Percentiles rank a stretch among this genome's conserved stretches.
These are phyloP conservation scores for Cryptocephalus moraei DNA, from an alignment of 2,888 invertebrate species.

Conservation along the genomic window DNA sequence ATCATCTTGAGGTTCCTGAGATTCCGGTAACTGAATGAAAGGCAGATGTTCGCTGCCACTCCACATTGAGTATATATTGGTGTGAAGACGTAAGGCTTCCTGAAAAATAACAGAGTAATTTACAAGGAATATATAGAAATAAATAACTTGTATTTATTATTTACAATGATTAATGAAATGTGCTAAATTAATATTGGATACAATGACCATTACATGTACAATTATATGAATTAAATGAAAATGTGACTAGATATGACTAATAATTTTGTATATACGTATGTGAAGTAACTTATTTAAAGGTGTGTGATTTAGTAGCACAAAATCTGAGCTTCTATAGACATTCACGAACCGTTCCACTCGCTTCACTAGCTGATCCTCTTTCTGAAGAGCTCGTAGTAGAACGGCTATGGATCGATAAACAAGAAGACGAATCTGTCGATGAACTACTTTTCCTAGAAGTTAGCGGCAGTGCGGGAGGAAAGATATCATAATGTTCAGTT, in stretches of 20 bases:
- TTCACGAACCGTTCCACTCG: conserved; percentile 35
- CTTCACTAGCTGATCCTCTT: conserved; percentile 37
- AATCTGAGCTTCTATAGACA: too few species aligned
- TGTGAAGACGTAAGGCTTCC: conserved; percentile 36
- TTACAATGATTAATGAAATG: too few species aligned
- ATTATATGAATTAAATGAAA: not conserved
- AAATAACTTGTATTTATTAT: not conserved
- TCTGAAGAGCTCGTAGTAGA: conserved; percentile 43
- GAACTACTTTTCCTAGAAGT: conserved; percentile 52
- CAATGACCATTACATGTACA: too few species aligned
- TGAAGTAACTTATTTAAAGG: too few species aligned
- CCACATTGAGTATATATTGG: conserved; percentile 40
- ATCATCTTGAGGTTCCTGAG: conserved; percentile 38
- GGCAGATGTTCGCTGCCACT: conserved; percentile 40
- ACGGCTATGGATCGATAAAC: conserved; percentile 47
- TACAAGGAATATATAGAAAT: not conserved
- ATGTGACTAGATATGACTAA: too few species aligned
- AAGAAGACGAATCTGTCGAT: conserved; percentile 48
- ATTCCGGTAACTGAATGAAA: conserved; percentile 38
- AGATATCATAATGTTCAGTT: conserved; percentile 37
- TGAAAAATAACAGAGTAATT: conserved; percentile 12
- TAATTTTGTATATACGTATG: too few species aligned
- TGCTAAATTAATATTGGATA: too few species aligned
- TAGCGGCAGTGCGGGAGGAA: conserved; percentile 36
- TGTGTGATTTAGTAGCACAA: too few species aligned